Base-by-base conservation (phyloP, 2,888 invertebrate genomes). In the Cataglyphis cursor region DNA sequence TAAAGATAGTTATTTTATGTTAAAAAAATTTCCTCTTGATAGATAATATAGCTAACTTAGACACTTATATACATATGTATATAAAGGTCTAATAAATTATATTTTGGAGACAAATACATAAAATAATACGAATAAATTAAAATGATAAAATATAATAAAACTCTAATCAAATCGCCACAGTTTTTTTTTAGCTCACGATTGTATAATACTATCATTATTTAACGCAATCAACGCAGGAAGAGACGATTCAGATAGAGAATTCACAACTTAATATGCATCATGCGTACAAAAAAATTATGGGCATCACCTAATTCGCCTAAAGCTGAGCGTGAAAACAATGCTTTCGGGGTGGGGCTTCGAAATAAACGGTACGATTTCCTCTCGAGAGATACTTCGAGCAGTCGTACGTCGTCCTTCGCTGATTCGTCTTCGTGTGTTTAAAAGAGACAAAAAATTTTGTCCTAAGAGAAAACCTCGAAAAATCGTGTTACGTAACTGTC, bases 261-360 rank as follows among this genome's bases (percentile, higher is more conserved):
- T 57, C 41, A 15, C 8, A 59, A 51, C 31, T 80, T 80, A 35
- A 18, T 70, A 80, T 80, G 59, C 78, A 44, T 24, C 59, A 9
- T 57, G 44, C 81, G 83, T 81, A 74, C 66, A 65, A 84, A 57
- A 78, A 91, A 91, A 91, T 94, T 93, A 93, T 93, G 92, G 92
- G 81, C 93, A 92, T 92, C 92, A 87, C 92, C 92, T 92, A 93
- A 94, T 93, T 93, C 90, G 89, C 87, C 83, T 82, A 85, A 88
- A 89, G 87, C 87, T 74, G 83, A 82, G 82, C 85, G 82, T 89
- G 84, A 89, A 92, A 92, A 92, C 93, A 93, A 92, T 93, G 91
- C 87, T 84, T 12, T 31, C 64, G 24, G 54, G 82, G 87, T 82
- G 88, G 86, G 84, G 89, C 64, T 80, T 87, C 82, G 85, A 87